Conservation (phyloP, 1,140 invertebrate species). For the Rhagoletis pomonella region DNA sequence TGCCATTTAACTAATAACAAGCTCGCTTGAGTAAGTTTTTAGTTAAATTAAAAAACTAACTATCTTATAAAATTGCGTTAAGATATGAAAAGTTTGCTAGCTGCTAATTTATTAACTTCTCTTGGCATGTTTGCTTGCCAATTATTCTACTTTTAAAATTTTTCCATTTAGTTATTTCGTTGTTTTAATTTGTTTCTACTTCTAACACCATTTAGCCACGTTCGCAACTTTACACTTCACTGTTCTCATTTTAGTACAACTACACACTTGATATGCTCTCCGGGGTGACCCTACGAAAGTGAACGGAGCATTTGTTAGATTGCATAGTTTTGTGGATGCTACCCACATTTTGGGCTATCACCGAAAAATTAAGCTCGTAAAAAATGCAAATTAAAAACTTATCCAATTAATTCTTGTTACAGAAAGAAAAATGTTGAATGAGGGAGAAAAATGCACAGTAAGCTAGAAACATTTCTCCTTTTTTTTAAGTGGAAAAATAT, state of each 20-base stretch:
- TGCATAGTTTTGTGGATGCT: background rate
- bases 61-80: constrained; percentile 18
- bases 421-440: background rate
- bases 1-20: no score
- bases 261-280: background rate
- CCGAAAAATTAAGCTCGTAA: constrained; percentile 31
- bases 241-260: background rate
- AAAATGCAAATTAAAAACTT: constrained; percentile 48
- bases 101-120: background rate
- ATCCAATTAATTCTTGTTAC: constrained; percentile 37
- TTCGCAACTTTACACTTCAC: background rate
- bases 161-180: background rate
- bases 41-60: background rate
- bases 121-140: background rate
- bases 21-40: background rate
- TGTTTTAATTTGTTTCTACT: background rate
- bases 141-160: background rate
- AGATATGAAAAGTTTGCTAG: constrained; percentile 4
- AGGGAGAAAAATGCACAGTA: no score
- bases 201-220: background rate
- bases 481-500: no score
- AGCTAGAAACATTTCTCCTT: no score
- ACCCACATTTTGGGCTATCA: background rate
- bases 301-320: background rate
- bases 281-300: background rate